Percentiles rank a stretch among this genome's conserved stretches.
These are phyloP conservation scores for Agapetus fuscipes DNA, from an alignment of 2,888 invertebrate species.

Conservation along the genomic window DNA sequence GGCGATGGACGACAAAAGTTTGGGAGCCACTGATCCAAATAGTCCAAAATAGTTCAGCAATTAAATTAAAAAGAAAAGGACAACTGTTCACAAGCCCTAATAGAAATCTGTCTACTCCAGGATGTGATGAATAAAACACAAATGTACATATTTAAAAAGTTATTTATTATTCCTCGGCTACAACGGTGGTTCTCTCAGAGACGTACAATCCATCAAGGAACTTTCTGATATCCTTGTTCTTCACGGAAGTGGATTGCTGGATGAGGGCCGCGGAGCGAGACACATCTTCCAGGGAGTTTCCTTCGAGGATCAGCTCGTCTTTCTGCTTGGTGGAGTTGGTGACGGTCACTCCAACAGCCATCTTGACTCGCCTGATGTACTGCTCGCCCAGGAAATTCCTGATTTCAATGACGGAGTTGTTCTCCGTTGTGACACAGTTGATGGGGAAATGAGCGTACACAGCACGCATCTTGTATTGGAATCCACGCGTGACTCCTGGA, in stretches of 20 bases:
- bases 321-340: slow-evolving; percentile 89
- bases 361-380: slow-evolving; percentile 87
- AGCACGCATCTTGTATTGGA: slow-evolving; percentile 98
- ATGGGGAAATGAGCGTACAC: slow-evolving; percentile 99
- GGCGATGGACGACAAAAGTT: too few species aligned
- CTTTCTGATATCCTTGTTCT: slow-evolving; percentile 99
- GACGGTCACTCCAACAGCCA: slow-evolving; percentile 93
- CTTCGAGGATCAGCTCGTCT: slow-evolving; percentile 95
- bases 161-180: slow-evolving; percentile 54
- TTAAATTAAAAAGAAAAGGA: too few species aligned
- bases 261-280: slow-evolving; percentile 98
- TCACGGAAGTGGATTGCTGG: slow-evolving; percentile 97
- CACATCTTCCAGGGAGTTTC: slow-evolving; percentile 92
- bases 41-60: too few species aligned
- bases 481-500: slow-evolving; percentile 80
- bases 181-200: slow-evolving; percentile 94
- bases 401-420: slow-evolving; percentile 85
- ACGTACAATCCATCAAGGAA: slow-evolving; percentile 99
- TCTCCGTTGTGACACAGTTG: slow-evolving; percentile 91
- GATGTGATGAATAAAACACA: not conserved
- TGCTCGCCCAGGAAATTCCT: slow-evolving; percentile 99
- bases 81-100: too few species aligned
- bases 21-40: too few species aligned
- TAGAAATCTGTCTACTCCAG: too few species aligned
- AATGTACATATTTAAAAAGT: not conserved